Evolutionary conservation across 2,797 vertebrate species (phyloP).

Genomic region (Microchirus variegatus): DNA sequence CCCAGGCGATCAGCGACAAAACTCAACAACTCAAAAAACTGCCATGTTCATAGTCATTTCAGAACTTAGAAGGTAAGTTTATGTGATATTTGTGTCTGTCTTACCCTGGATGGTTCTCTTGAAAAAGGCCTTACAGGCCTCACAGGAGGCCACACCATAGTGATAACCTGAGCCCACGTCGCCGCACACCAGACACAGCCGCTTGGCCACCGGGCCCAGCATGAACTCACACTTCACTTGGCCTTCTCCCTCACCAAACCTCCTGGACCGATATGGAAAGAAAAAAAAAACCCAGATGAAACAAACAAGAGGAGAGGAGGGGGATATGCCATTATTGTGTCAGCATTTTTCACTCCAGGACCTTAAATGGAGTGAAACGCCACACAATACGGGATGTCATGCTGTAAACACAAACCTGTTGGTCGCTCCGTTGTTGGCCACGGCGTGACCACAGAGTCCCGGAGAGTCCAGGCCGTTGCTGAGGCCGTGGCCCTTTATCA

Average conservation of each 20-base stretch:
- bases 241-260: conserved; percentile 83
- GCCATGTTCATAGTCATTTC: too few species aligned
- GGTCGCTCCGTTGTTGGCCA: conserved; percentile 49
- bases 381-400: conserved; percentile 1
- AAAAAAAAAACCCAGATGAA: conserved; percentile 5
- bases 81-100: conserved; percentile 21
- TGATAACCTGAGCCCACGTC: conserved; percentile 98
- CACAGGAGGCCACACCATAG: conserved; percentile 97
- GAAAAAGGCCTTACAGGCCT: conserved; percentile 99
- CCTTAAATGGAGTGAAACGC: not conserved
- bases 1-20: too few species aligned
- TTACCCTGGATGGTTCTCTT: conserved; percentile 99
- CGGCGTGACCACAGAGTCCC: conserved; percentile 62
- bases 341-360: not conserved
- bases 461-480: conserved; percentile 67
- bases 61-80: too few species aligned
- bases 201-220: conserved; percentile 95
- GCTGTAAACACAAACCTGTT: conserved; percentile 60
- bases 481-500: conserved; percentile 60
- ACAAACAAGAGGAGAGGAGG: not conserved
- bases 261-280: conserved; percentile 63
- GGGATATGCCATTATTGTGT: not conserved
- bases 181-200: conserved; percentile 95
- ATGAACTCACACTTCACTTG: conserved; percentile 97
- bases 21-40: too few species aligned